These are phyloP conservation scores for Tachuris rubrigastra DNA, from an alignment of 2,113 vertebrate genomes.

Conservation along the genomic window DNA sequence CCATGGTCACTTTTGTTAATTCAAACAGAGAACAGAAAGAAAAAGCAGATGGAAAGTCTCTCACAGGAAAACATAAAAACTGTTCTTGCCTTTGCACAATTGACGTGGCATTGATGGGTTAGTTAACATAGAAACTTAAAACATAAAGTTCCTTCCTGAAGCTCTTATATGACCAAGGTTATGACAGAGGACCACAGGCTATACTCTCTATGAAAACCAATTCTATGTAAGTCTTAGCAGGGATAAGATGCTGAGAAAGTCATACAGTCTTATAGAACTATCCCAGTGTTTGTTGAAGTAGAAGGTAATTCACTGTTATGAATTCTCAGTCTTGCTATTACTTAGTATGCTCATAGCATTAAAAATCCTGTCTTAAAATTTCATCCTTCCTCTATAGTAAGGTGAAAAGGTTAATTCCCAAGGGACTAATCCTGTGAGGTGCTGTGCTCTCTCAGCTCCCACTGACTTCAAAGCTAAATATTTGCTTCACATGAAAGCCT, in stretches of 20 bases:
- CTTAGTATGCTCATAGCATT: not conserved
- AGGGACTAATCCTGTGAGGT: conserved; percentile 55
- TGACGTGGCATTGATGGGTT: not conserved
- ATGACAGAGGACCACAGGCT: not conserved
- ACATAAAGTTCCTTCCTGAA: not conserved
- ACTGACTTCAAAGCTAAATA: conserved; percentile 68
- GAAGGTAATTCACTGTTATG: not conserved
- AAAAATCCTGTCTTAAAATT: conserved; percentile 41
- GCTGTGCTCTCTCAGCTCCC: conserved; percentile 29
- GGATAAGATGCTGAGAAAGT: not conserved
- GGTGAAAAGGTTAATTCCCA: conserved; percentile 70
- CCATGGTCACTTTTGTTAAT: not conserved
- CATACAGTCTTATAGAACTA: not conserved
- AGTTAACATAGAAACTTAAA: not conserved
- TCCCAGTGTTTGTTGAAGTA: not conserved
- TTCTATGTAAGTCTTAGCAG: not conserved
- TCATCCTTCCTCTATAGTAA: conserved; percentile 33
- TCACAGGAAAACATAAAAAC: conserved; percentile 2
- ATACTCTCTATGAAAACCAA: not conserved
- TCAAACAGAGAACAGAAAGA: not conserved
- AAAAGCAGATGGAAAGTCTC: conserved; percentile 16
- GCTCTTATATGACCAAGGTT: not conserved
- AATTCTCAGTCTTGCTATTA: not conserved
- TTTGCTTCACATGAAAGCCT: conserved; percentile 69
- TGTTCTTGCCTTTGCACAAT: not conserved